Base-by-base conservation (phyloP, 2,888 invertebrate species). In the Elmis aenea region DNA sequence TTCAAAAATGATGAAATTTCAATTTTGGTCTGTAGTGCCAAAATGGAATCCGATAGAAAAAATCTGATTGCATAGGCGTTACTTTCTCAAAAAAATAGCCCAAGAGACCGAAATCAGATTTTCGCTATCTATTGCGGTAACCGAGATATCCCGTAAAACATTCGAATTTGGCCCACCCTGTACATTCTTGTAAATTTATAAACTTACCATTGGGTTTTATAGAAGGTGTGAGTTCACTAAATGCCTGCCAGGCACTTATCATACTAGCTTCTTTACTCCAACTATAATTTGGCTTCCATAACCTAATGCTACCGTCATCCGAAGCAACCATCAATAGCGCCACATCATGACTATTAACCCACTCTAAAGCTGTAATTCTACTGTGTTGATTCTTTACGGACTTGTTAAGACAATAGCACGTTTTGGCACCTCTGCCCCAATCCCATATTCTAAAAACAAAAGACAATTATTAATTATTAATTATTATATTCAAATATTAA, bases 181-280 rank as follows among this genome's bases (percentile, higher is more conserved):
- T n/a, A n/a, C n/a, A n/a, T n/a, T n/a, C n/a, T n/a, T n/a, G n/a
- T n/a, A n/a, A n/a, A n/a, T n/a, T n/a, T n/a, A n/a, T n/a, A n/a
- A n/a, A n/a, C 43, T 45, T 53, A 69, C 68, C 61, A 33, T 54
- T 57, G 2, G 49, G 38, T 24, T 16, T 60, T 53, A 38, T 62
- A 65, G 64, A 70, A 69, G 11, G 66, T 59, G 11, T 57, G 33
- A 13, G 20, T 18, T 85, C 83, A 35, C 77, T 77, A 12, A 93
- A 73, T 14, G 86, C 90, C 61, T 89, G 87, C 88, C 93, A 95
- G 22, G 88, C 83, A 1, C 89, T 82, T 21, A 91, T 75, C 50
- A 90, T 70, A 25, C 72, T 69, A 1, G 75, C 73, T 21, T 74
- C 73, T 29, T 59, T 57, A 6, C 57, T 55, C 32, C 55, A 36